These are phyloP conservation scores for Psilanteris sp. DNA, from an alignment of 1,140 invertebrate genomes.

Conservation along the genomic window DNA sequence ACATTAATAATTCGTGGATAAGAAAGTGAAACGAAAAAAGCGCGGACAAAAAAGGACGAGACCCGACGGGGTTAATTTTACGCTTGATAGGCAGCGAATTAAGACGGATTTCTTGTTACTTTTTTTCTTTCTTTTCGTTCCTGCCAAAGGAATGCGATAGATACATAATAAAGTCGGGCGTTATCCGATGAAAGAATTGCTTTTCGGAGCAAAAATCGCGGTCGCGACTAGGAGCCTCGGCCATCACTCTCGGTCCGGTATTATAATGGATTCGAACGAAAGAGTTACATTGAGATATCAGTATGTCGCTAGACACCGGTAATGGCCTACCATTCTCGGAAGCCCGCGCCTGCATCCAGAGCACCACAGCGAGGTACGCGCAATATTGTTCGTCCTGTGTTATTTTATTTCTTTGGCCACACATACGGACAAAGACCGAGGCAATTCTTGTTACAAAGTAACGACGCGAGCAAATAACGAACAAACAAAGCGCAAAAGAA, in stretches of 20 bases:
- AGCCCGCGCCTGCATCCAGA: conserved; percentile 68
- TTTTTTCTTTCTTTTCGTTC: no score
- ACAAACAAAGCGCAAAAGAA: no score
- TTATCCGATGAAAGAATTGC: conserved; percentile 42
- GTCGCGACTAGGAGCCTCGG: conserved; percentile 47
- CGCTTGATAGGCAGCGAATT: no score
- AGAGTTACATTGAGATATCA: conserved; percentile 79
- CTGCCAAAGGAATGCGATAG: background rate
- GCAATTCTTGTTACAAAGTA: no score
- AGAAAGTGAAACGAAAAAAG: no score
- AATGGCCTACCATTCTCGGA: conserved; percentile 78
- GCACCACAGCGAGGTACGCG: conserved; percentile 67
- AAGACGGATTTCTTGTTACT: no score
- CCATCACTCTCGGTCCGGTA: conserved; percentile 63
- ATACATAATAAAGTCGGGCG: conserved; percentile 5
- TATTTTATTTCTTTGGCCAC: no score
- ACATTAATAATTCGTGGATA: no score
- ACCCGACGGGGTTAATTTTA: no score
- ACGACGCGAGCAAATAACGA: no score
- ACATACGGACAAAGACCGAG: no score
- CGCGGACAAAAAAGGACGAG: no score
- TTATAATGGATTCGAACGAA: conserved; percentile 80
- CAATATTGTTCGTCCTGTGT: conserved; percentile 57
- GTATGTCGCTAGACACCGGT: conserved; percentile 75
- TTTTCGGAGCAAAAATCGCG: conserved; percentile 60